Percentiles rank a stretch among this genome's conserved stretches.
phyloP scores from a whole-genome alignment of 2,113 vertebrate species.

The Rhinolophus ferrumequinum region DNA sequence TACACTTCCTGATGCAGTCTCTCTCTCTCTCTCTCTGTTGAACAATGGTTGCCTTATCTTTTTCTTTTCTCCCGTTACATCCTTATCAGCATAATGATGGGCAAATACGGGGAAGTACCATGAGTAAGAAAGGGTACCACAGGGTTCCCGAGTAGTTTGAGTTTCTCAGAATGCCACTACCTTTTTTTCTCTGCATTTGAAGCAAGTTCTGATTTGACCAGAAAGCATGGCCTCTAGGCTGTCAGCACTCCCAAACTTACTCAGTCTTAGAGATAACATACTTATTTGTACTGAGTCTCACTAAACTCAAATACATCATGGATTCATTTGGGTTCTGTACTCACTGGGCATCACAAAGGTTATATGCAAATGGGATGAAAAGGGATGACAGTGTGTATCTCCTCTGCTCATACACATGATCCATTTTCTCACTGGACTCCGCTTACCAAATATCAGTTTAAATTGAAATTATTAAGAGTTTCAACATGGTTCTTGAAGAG shows the following conservation, averaged over 20 bases:
- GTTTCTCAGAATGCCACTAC: not conserved
- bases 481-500: not conserved
- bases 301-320: not conserved
- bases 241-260: not conserved
- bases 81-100: not conserved
- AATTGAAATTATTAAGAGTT: slow-evolving; percentile 2
- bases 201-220: not conserved
- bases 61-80: not conserved
- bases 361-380: not conserved
- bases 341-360: not conserved
- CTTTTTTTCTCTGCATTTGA: not conserved
- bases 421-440: not conserved
- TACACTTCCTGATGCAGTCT: not conserved
- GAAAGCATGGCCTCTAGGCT: not conserved
- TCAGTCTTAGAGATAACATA: not conserved
- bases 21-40: not conserved
- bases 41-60: not conserved
- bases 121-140: not conserved
- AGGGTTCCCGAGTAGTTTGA: not conserved
- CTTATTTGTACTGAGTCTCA: not conserved
- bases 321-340: not conserved
- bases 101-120: not conserved
- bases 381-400: not conserved
- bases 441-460: not conserved
- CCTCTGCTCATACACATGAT: not conserved